These are phyloP conservation scores for Parotocinclus haroldoi DNA, from an alignment of 2,797 vertebrate genomes.

Conservation along the genomic window DNA sequence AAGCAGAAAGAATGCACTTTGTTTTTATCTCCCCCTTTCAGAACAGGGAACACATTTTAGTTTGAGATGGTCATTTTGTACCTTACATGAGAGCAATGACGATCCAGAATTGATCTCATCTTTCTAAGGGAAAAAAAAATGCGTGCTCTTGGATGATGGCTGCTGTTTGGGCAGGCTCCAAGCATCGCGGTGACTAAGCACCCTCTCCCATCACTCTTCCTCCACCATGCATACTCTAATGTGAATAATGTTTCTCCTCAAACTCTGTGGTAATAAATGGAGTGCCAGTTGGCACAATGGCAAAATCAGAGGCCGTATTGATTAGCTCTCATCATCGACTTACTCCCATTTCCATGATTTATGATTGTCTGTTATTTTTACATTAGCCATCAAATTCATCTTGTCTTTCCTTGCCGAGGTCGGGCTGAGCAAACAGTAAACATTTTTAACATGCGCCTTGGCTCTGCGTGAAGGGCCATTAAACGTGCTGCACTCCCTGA, in stretches of 20 bases:
- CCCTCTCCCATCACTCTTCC: constrained; percentile 47
- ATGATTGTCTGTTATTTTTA: constrained; percentile 93
- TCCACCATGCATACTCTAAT: constrained; percentile 71
- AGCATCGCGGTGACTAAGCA: constrained; percentile 64
- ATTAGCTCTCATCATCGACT: constrained; percentile 94
- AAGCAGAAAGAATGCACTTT: constrained; percentile 17
- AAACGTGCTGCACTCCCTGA: constrained; percentile 32
- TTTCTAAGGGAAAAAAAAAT: constrained; percentile 25
- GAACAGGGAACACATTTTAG: constrained; percentile 15
- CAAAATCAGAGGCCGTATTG: constrained; percentile 88
- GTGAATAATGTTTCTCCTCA: constrained; percentile 79
- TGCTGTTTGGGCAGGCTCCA: constrained; percentile 52
- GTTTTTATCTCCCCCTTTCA: constrained; percentile 2
- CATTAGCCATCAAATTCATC: constrained; percentile 94
- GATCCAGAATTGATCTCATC: constrained; percentile 31
- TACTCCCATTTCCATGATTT: constrained; percentile 87
- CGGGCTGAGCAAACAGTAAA: constrained; percentile 79
- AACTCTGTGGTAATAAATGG: constrained; percentile 86
- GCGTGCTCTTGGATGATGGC: constrained; percentile 35
- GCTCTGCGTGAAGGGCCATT: constrained; percentile 34
- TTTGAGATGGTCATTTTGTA: constrained; percentile 12
- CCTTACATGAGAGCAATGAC: constrained; percentile 2
- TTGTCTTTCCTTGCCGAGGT: constrained; percentile 81
- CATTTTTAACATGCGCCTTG: constrained; percentile 56
- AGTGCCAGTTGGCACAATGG: constrained; percentile 92